Evolutionary conservation across 2,113 vertebrate genomes (phyloP).

Genomic region (Oncorhynchus gorbuscha): DNA sequence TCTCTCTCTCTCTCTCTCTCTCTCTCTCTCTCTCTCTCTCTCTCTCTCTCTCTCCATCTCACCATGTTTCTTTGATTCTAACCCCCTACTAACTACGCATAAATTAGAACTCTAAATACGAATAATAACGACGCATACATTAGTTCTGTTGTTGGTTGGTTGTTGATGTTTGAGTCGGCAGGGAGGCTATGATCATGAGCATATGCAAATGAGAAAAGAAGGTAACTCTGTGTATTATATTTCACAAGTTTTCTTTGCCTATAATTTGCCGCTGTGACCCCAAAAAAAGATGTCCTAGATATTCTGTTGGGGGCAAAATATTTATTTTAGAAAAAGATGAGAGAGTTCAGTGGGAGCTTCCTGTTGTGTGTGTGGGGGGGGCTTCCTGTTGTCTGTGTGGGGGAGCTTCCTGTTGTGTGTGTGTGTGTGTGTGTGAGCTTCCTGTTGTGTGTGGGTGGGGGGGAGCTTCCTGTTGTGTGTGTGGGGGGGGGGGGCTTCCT

Average conservation of each 20-base stretch:
- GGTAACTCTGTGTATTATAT: slow-evolving; percentile 69
- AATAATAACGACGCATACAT: slow-evolving; percentile 76
- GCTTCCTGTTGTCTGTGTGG: too few relatives aligned
- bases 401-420: too few relatives aligned
- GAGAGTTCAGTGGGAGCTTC: too few relatives aligned
- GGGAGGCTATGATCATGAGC: slow-evolving; percentile 64
- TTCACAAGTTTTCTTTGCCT: slow-evolving; percentile 46
- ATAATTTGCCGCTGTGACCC: slow-evolving; percentile 69
- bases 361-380: too few relatives aligned
- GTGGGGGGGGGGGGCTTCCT: too few relatives aligned
- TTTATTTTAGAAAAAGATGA: slow-evolving; percentile 60
- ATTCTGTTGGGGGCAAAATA: slow-evolving; percentile 47
- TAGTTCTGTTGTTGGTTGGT: slow-evolving; percentile 63
- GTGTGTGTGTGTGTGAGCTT: too few relatives aligned
- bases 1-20: too few relatives aligned
- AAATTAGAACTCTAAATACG: slow-evolving; percentile 68
- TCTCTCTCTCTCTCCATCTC: not conserved
- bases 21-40: slow-evolving; percentile 21
- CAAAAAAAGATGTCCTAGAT: slow-evolving; percentile 72
- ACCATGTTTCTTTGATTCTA: slow-evolving; percentile 69
- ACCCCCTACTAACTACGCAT: slow-evolving; percentile 65
- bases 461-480: too few relatives aligned
- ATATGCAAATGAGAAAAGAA: slow-evolving; percentile 69
- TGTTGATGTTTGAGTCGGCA: slow-evolving; percentile 66
- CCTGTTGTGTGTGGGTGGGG: not conserved